Percentiles rank a stretch among this genome's conserved stretches.
Conservation (phyloP, 2,113 vertebrate species). For the Ardeotis arabs region DNA sequence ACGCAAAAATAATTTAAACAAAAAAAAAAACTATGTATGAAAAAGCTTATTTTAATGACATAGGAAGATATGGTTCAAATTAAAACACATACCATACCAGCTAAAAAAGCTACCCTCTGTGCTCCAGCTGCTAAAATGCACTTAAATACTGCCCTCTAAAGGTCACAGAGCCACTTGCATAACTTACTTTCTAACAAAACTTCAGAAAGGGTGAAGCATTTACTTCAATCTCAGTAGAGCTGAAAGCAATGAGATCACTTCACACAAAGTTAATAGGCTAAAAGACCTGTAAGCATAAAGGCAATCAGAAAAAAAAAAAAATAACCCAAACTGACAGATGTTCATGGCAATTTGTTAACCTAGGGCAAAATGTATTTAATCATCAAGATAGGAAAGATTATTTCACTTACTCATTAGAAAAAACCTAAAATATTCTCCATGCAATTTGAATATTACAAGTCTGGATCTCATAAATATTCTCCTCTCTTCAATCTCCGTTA, state of each 20-base stretch:
- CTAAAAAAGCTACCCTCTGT: neutral
- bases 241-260: neutral
- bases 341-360: neutral
- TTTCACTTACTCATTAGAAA: neutral
- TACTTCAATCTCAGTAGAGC: neutral
- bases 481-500: neutral
- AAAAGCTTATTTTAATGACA: neutral
- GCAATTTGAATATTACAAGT: neutral
- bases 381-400: neutral
- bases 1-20: neutral
- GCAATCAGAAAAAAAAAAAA: neutral
- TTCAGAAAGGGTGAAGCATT: neutral
- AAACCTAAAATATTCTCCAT: neutral
- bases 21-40: neutral
- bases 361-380: neutral
- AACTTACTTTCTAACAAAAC: neutral
- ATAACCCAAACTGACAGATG: neutral
- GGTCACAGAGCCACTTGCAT: neutral
- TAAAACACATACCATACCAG: neutral
- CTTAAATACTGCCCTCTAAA: constrained; percentile 60
- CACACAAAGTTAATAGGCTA: neutral
- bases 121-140: neutral
- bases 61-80: neutral
- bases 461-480: neutral
- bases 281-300: neutral